Conservation (phyloP, 2,797 vertebrate genomes). For the Spinus olivaceus region DNA sequence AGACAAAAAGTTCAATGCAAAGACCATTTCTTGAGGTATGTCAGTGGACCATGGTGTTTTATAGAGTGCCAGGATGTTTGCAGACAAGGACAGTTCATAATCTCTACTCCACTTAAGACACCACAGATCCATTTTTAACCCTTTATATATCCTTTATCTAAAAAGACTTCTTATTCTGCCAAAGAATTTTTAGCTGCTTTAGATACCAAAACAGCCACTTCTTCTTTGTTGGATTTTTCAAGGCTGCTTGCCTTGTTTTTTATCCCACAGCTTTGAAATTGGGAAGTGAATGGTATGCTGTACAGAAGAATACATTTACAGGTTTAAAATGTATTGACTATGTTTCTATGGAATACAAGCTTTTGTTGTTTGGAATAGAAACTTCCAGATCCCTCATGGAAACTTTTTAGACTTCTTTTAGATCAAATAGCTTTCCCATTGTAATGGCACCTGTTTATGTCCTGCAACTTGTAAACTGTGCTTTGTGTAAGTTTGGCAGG, state of each 20-base stretch:
- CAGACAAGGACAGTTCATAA: not conserved
- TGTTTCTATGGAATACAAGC: not conserved
- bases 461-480: not conserved
- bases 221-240: not conserved
- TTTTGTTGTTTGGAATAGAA: not conserved
- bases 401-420: not conserved
- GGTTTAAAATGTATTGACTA: not conserved
- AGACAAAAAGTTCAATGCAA: not conserved
- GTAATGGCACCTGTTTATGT: not conserved
- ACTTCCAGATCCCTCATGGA: not conserved
- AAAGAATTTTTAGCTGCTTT: constrained; percentile 17
- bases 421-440: not conserved
- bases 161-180: constrained; percentile 5
- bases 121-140: not conserved
- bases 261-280: not conserved
- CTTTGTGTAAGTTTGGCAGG: not conserved
- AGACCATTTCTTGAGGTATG: not conserved
- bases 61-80: not conserved
- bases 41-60: not conserved
- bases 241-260: not conserved
- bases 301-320: not conserved
- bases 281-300: not conserved
- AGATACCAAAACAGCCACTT: not conserved
- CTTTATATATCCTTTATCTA: not conserved
- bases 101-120: not conserved